These are phyloP conservation scores for Octopus sinensis DNA, from an alignment of 1,140 invertebrate species.

Conservation along the genomic window DNA sequence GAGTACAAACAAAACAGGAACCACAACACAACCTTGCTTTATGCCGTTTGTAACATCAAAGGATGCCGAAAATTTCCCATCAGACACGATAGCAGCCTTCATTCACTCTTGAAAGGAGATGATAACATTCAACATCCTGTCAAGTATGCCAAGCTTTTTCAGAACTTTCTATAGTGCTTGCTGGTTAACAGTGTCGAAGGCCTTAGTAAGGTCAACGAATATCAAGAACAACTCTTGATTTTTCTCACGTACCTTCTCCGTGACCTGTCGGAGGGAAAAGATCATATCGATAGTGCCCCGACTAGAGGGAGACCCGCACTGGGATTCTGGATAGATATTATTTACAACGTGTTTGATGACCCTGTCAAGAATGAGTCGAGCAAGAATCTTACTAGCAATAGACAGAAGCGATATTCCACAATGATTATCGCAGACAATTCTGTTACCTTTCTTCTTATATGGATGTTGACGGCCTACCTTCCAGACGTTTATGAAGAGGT, in stretches of 20 bases:
- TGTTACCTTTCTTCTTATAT: background rate
- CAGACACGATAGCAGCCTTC: too few species aligned
- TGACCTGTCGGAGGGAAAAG: background rate
- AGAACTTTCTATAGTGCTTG: background rate
- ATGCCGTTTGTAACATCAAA: background rate
- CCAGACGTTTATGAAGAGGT: too few species aligned
- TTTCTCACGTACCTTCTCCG: background rate
- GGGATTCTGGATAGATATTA: background rate
- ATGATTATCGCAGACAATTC: background rate
- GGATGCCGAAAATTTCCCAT: too few species aligned
- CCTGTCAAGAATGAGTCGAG: background rate
- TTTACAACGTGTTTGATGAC: background rate
- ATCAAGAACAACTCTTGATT: too few species aligned
- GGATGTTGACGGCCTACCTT: background rate
- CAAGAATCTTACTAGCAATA: background rate
- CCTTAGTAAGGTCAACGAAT: too few species aligned
- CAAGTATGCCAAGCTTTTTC: background rate
- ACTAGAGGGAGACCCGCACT: background rate
- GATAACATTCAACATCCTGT: background rate
- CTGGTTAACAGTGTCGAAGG: too few species aligned
- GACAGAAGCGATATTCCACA: background rate
- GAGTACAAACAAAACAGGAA: background rate
- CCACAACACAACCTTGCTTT: background rate
- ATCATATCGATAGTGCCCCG: background rate
- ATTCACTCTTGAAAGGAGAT: background rate